phyloP scores from a whole-genome alignment of 2,113 vertebrate genomes.

The Pteronura brasiliensis region DNA sequence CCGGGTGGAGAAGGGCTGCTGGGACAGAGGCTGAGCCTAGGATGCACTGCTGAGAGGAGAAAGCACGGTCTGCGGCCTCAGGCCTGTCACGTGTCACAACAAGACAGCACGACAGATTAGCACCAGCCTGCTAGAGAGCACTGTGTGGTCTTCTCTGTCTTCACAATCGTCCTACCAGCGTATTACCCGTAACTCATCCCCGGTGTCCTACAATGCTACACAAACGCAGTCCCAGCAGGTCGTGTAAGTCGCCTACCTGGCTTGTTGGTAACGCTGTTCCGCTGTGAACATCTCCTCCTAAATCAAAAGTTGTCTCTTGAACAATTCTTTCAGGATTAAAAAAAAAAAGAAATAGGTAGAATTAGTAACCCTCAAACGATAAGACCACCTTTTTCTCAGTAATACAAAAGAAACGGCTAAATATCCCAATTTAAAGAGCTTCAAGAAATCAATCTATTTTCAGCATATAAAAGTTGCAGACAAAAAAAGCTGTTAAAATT shows the following conservation, averaged over 20 bases:
- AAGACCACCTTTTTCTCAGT: background rate
- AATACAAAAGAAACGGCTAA: background rate
- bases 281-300: constrained; percentile 94
- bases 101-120: accelerated
- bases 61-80: accelerated
- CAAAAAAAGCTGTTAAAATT: background rate
- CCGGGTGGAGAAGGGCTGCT: background rate
- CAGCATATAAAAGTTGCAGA: background rate
- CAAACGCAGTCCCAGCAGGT: too few species aligned
- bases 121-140: background rate
- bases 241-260: constrained; percentile 85
- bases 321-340: constrained; percentile 83
- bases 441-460: background rate
- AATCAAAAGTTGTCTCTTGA: constrained; percentile 95
- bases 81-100: accelerated
- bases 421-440: background rate
- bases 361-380: background rate
- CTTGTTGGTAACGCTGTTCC: constrained; percentile 89
- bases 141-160: background rate
- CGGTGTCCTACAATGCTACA: accelerated
- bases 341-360: background rate
- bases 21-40: background rate
- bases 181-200: accelerated
- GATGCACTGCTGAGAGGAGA: background rate
- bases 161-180: accelerated